phyloP scores from a whole-genome alignment of 2,888 invertebrate species.

The Drosophila aldrichi region DNA sequence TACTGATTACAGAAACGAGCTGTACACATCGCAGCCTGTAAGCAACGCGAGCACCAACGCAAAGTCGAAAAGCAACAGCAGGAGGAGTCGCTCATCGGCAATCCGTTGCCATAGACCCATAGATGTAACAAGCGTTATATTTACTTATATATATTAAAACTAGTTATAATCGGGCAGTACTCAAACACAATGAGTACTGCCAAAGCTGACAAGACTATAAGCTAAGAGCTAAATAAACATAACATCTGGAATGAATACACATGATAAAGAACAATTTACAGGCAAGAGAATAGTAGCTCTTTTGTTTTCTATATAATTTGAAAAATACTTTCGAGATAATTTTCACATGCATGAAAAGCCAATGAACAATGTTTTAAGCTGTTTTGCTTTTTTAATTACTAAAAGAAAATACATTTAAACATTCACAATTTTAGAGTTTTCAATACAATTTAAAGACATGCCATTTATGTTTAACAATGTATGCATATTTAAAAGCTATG shows the following conservation, averaged over 20 bases:
- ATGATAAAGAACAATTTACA: slow-evolving; percentile 12
- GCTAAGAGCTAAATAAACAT: slow-evolving; percentile 22
- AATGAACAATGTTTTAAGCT: slow-evolving; percentile 5
- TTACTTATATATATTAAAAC: neutral
- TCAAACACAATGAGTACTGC: slow-evolving; percentile 1
- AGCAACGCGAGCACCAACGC: slow-evolving; percentile 83
- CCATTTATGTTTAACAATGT: slow-evolving; percentile 10
- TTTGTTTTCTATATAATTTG: slow-evolving; percentile 20
- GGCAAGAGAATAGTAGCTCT: neutral
- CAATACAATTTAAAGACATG: slow-evolving; percentile 36
- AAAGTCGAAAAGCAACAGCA: slow-evolving; percentile 83
- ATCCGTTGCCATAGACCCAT: slow-evolving; percentile 40
- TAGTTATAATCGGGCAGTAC: slow-evolving; percentile 6
- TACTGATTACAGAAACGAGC: slow-evolving; percentile 82
- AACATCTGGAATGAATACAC: slow-evolving; percentile 16
- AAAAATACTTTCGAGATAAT: slow-evolving; percentile 40
- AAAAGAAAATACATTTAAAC: slow-evolving; percentile 24
- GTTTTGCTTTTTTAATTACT: slow-evolving; percentile 11
- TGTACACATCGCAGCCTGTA: slow-evolving; percentile 82
- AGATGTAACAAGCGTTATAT: neutral
- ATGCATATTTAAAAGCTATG: slow-evolving; percentile 2
- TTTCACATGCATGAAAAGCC: slow-evolving; percentile 27
- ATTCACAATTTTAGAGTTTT: slow-evolving; percentile 32
- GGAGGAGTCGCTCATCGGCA: slow-evolving; percentile 84
- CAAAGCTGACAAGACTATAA: slow-evolving; percentile 3